Conservation (phyloP, 2,797 vertebrate genomes). For the Hippopotamyrus pictus region DNA sequence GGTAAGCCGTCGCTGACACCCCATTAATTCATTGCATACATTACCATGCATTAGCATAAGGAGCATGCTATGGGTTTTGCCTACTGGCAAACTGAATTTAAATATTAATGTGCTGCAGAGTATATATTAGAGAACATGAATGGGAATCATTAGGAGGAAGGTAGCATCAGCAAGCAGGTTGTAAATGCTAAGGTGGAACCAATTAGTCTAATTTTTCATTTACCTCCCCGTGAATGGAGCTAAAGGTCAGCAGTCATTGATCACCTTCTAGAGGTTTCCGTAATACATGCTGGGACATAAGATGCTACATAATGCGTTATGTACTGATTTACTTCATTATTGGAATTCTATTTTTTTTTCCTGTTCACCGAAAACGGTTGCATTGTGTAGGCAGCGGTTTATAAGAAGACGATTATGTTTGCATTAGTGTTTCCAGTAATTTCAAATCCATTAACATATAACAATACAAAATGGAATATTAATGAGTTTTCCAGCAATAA, state of each 20-base stretch:
- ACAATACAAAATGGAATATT: not conserved
- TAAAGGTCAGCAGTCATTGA: slow-evolving; percentile 25
- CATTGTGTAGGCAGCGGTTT: not conserved
- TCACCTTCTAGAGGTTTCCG: slow-evolving; percentile 21
- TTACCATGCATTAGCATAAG: slow-evolving; percentile 33
- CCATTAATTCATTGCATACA: slow-evolving; percentile 32
- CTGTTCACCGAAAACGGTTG: not conserved
- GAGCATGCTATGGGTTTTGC: slow-evolving; percentile 28
- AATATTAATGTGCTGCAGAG: slow-evolving; percentile 32
- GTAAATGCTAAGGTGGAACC: slow-evolving; percentile 31
- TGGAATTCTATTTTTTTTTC: not conserved
- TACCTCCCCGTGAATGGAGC: slow-evolving; percentile 28
- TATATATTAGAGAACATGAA: slow-evolving; percentile 33
- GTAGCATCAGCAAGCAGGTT: slow-evolving; percentile 26
- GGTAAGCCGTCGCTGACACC: slow-evolving; percentile 26
- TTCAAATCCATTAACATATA: not conserved
- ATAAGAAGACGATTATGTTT: not conserved
- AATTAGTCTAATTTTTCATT: slow-evolving; percentile 34
- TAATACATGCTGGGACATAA: not conserved
- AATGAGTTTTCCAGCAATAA: not conserved
- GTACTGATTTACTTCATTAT: not conserved
- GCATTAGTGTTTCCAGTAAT: not conserved
- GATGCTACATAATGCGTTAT: not conserved
- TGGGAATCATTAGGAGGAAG: slow-evolving; percentile 29
- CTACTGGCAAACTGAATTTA: slow-evolving; percentile 31